phyloP scores from a whole-genome alignment of 2,888 invertebrate genomes.

The Linyphia triangularis region DNA sequence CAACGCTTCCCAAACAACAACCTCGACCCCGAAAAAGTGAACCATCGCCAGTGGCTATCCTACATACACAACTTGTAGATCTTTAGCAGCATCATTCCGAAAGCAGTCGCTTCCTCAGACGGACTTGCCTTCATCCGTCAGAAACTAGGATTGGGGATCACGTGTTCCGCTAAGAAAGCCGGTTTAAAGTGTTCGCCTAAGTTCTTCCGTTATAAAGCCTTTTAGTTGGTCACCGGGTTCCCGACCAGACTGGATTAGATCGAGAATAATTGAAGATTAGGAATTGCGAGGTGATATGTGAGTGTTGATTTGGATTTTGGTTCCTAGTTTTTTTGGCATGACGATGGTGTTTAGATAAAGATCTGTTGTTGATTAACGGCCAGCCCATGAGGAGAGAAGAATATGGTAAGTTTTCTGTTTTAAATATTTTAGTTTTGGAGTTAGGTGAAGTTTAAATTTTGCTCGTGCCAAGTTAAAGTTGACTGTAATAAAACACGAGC shows the following conservation, averaged over 20 bases:
- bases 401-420: conserved; percentile 46
- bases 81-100: not conserved
- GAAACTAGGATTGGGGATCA: too few relatives aligned
- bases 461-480: too few relatives aligned
- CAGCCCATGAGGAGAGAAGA: conserved; percentile 62
- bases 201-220: too few relatives aligned
- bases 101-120: not conserved
- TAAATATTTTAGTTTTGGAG: too few relatives aligned
- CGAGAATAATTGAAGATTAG: not conserved
- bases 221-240: conserved; percentile 48
- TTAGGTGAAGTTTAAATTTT: too few relatives aligned
- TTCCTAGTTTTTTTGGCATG: not conserved
- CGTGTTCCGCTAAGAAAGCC: conserved; percentile 30
- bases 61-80: not conserved
- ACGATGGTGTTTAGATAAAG: not conserved
- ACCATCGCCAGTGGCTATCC: conserved; percentile 35
- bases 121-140: not conserved
- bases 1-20: not conserved
- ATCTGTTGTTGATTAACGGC: conserved; percentile 24
- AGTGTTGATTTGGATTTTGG: conserved; percentile 2
- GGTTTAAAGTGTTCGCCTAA: conserved; percentile 27
- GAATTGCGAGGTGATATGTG: conserved; percentile 31
- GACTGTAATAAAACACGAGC: too few relatives aligned
- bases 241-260: conserved; percentile 5
- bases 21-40: conserved; percentile 53